phyloP scores from a whole-genome alignment of 2,888 invertebrate genomes.

The Leucophenga maculata region DNA sequence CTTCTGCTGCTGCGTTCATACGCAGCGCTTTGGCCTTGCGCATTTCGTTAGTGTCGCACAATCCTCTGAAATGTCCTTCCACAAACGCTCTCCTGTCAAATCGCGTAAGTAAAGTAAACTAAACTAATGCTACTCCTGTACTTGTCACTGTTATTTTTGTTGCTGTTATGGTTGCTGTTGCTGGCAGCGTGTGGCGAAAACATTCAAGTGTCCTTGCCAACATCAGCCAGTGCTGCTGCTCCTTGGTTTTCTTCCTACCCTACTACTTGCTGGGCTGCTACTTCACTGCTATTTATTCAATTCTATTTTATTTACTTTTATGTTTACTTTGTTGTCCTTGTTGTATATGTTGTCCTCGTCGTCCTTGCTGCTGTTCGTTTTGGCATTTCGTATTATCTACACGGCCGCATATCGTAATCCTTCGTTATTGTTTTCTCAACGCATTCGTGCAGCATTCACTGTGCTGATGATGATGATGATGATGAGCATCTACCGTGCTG shows the following conservation, averaged over 20 bases:
- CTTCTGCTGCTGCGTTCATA: constrained; percentile 39
- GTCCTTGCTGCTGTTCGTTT: constrained; percentile 39
- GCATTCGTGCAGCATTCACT: constrained; percentile 21
- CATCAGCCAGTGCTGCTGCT: constrained; percentile 47
- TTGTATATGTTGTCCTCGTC: constrained; percentile 62
- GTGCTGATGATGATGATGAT: too few species aligned
- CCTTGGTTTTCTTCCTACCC: constrained; percentile 37
- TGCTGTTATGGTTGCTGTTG: constrained; percentile 31
- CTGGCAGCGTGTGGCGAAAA: not conserved
- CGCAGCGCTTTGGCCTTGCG: constrained; percentile 61
- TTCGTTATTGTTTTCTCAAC: constrained; percentile 34
- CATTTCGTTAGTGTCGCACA: constrained; percentile 54
- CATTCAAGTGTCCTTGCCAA: constrained; percentile 59
- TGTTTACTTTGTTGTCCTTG: constrained; percentile 39
- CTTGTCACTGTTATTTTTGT: constrained; percentile 19
- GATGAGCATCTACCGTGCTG: not conserved
- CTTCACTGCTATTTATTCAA: constrained; percentile 50
- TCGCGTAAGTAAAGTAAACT: constrained; percentile 23
- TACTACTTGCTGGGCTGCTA: constrained; percentile 30
- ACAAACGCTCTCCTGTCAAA: not conserved
- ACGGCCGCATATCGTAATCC: constrained; percentile 37
- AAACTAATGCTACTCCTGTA: constrained; percentile 39
- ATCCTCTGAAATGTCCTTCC: constrained; percentile 23
- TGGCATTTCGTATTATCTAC: constrained; percentile 28
- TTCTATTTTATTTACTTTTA: constrained; percentile 41